phyloP scores from a whole-genome alignment of 2,797 vertebrate species.

The Syndactyla subalaris region DNA sequence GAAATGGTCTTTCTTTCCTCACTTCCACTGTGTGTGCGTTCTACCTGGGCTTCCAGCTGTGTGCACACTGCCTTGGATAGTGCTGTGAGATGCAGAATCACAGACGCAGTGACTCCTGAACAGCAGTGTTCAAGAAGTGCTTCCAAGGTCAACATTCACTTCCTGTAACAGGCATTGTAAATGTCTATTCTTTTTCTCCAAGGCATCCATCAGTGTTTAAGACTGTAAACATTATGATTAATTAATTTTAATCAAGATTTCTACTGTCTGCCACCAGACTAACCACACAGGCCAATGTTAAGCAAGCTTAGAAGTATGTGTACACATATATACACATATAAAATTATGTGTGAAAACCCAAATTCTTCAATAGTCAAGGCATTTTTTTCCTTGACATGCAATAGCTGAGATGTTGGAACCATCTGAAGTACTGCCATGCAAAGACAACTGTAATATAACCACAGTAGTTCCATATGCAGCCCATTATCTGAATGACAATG shows the following conservation, averaged over 20 bases:
- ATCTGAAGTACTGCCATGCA: neutral
- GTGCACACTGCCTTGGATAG: neutral
- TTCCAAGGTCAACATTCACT: neutral
- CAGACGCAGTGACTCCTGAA: neutral
- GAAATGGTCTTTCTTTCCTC: neutral
- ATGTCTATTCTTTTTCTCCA: neutral
- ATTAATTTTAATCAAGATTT: neutral
- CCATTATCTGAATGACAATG: neutral
- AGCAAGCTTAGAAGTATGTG: neutral
- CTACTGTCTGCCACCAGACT: neutral
- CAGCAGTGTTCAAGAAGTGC: neutral
- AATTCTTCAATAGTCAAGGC: neutral
- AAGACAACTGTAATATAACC: neutral
- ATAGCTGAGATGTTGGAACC: neutral
- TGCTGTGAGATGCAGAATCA: neutral
- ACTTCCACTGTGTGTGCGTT: neutral
- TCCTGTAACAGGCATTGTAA: neutral
- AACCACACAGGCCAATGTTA: neutral
- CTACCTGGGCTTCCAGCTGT: neutral
- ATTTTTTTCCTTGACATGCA: neutral
- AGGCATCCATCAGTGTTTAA: neutral
- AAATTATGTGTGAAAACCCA: neutral
- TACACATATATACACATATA: neutral
- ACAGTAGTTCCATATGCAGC: neutral
- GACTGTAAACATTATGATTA: neutral